phyloP scores from a whole-genome alignment of 1,140 invertebrate genomes.

The Tetragonula clypearis region DNA sequence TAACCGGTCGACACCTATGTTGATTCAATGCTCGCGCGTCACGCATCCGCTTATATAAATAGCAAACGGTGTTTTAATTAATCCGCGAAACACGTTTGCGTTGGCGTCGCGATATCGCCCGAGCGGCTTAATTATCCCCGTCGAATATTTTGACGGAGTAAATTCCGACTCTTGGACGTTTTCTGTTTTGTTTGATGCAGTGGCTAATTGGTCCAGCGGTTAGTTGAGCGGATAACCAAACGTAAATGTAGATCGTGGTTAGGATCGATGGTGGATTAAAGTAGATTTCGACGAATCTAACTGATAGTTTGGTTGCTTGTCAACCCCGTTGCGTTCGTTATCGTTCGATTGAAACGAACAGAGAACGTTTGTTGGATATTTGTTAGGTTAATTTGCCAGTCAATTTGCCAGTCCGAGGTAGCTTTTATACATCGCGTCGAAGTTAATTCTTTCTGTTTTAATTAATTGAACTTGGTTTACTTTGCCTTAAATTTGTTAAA shows the following conservation, averaged over 20 bases:
- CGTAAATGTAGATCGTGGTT: not conserved
- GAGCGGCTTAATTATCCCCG: not conserved
- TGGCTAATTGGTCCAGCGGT: not conserved
- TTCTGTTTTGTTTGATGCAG: no score
- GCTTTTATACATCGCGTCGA: no score
- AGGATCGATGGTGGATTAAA: not conserved
- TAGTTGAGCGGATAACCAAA: not conserved
- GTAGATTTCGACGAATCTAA: not conserved
- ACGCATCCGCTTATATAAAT: conserved; percentile 43
- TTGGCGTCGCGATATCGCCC: not conserved
- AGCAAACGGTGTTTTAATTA: conserved; percentile 46
- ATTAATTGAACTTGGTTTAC: no score
- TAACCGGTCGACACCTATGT: conserved; percentile 16
- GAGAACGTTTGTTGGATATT: not conserved
- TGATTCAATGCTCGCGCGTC: conserved; percentile 7
- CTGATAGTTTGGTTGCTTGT: not conserved
- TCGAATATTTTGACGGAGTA: not conserved
- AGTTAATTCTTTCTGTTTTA: no score
- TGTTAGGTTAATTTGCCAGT: no score
- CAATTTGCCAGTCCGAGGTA: no score
- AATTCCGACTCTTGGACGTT: not conserved
- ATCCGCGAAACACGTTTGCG: conserved; percentile 27
- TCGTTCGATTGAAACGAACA: not conserved
- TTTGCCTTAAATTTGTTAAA: no score
- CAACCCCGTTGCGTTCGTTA: not conserved